Percentiles rank a stretch among this genome's conserved stretches.
phyloP scores from a whole-genome alignment of 23 tunicate genomes.

The Corella eumyota region DNA sequence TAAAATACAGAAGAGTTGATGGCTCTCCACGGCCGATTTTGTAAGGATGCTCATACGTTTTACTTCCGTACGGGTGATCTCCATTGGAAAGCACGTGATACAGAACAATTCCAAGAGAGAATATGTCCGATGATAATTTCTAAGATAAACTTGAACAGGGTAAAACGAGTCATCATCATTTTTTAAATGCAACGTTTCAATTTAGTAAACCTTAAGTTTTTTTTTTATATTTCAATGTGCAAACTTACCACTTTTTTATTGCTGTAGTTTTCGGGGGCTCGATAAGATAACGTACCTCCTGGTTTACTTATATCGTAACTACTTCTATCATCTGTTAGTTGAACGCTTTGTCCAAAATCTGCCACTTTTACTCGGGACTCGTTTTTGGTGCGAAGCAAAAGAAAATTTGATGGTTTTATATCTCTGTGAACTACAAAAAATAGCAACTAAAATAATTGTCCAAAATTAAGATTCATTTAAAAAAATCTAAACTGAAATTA shows the following conservation, averaged over 20 bases:
- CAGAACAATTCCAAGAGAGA: conserved; percentile 18
- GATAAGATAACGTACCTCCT: conserved; percentile 10
- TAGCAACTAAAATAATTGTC: no score
- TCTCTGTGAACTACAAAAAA: no score
- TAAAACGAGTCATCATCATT: no score
- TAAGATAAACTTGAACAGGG: neutral
- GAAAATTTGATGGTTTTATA: no score
- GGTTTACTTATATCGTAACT: neutral
- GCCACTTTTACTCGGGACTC: conserved; percentile 14
- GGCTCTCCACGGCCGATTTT: conserved; percentile 8
- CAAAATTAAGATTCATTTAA: no score
- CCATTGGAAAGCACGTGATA: conserved; percentile 11
- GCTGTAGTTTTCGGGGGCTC: conserved; percentile 24
- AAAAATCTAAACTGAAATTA: no score
- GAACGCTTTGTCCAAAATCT: conserved; percentile 31
- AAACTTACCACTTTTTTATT: neutral
- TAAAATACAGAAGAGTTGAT: conserved; percentile 5
- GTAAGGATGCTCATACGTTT: conserved; percentile 10
- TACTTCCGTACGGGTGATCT: conserved; percentile 6
- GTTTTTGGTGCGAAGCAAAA: no score
- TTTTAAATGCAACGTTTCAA: no score
- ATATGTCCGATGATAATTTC: conserved; percentile 19
- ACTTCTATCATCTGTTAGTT: neutral
- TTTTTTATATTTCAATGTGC: no score
- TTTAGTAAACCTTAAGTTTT: no score